Percentiles rank a stretch among this genome's conserved stretches.
Conservation (phyloP, 2,113 vertebrate genomes). For the Zosterops hypoxanthus region DNA sequence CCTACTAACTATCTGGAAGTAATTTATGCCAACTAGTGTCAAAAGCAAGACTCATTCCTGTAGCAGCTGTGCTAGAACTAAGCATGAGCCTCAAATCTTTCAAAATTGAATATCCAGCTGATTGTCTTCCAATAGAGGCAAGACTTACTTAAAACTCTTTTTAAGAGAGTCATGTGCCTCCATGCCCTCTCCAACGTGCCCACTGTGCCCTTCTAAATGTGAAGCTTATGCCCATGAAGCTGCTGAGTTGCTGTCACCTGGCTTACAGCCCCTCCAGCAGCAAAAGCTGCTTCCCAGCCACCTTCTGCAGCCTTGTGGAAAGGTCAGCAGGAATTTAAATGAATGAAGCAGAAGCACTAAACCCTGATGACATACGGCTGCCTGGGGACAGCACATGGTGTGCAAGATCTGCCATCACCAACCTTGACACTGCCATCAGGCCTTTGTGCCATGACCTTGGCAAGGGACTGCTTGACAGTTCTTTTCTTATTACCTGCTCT, state of each 20-base stretch:
- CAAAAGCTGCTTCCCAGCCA: conserved; percentile 55
- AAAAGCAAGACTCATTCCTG: background rate
- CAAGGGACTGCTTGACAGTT: background rate
- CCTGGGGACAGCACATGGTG: background rate
- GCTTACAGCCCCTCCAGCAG: conserved; percentile 8
- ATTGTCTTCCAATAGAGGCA: background rate
- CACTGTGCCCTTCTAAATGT: background rate
- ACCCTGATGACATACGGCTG: background rate
- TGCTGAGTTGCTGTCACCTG: conserved; percentile 43
- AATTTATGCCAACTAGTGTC: background rate
- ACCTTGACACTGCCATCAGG: background rate
- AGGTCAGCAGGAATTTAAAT: conserved; percentile 51
- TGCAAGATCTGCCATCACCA: background rate
- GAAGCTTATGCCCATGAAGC: conserved; percentile 48
- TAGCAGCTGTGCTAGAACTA: background rate
- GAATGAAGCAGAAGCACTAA: conserved; percentile 22
- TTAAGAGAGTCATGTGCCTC: background rate
- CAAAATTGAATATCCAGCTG: background rate
- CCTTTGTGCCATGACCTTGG: background rate
- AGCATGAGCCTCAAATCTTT: background rate
- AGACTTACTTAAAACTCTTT: background rate
- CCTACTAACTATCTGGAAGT: background rate
- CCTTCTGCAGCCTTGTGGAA: conserved; percentile 40
- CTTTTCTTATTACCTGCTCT: background rate
- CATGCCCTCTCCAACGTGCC: background rate